phyloP scores from a whole-genome alignment of 2,888 invertebrate species.

The Drosophila formosana region DNA sequence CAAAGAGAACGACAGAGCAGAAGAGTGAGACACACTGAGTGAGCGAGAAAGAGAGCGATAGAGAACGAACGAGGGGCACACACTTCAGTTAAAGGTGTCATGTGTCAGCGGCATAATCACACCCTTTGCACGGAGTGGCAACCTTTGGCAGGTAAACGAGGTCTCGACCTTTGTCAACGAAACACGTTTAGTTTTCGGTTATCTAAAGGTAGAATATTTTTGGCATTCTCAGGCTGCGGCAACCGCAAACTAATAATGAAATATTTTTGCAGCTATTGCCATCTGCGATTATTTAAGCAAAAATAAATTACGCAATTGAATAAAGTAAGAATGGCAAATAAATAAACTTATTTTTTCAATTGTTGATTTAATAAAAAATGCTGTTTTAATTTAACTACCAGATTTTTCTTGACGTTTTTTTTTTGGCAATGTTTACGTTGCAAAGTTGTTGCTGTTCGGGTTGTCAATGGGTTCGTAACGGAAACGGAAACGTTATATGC shows the following conservation, averaged over 20 bases:
- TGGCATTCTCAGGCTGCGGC: neutral
- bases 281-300: neutral
- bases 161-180: slow-evolving; percentile 73
- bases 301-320: neutral
- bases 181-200: slow-evolving; percentile 47
- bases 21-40: neutral
- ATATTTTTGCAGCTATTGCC: neutral
- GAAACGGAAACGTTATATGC: slow-evolving; percentile 74
- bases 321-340: neutral
- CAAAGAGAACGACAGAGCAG: neutral
- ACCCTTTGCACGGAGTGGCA: slow-evolving; percentile 63
- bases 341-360: too few relatives aligned
- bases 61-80: slow-evolving; percentile 9
- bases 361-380: slow-evolving; percentile 19
- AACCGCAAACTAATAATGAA: neutral
- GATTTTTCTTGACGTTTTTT: slow-evolving; percentile 7
- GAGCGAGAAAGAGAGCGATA: neutral
- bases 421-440: slow-evolving; percentile 48
- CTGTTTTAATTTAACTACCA: neutral
- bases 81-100: slow-evolving; percentile 69
- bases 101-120: slow-evolving; percentile 78
- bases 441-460: slow-evolving; percentile 56
- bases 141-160: slow-evolving; percentile 64
- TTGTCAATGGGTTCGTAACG: slow-evolving; percentile 61
- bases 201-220: slow-evolving; percentile 25